Percentiles rank a stretch among this genome's conserved stretches.
These are phyloP conservation scores for Flabesymbios commensalis DNA, from an alignment of 2,888 invertebrate genomes.

Conservation along the genomic window DNA sequence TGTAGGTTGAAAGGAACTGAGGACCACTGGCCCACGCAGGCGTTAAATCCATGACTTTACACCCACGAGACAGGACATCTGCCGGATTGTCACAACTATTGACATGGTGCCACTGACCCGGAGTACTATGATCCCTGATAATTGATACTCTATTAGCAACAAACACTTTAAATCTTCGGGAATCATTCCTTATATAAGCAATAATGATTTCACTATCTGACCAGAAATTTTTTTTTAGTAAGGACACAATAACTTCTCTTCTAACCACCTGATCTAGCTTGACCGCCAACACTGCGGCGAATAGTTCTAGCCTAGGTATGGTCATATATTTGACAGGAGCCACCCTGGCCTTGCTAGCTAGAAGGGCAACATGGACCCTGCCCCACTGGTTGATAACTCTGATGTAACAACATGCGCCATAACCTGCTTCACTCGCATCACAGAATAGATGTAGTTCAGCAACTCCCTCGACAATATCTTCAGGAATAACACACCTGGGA, in stretches of 20 bases:
- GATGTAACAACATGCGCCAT: constrained; percentile 29
- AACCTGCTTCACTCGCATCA: constrained; percentile 33
- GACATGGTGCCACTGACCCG: constrained; percentile 39
- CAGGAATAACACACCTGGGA: constrained; percentile 21
- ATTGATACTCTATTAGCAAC: constrained; percentile 37
- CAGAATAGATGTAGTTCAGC: constrained; percentile 35
- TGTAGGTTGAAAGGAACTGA: constrained; percentile 8
- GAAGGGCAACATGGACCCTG: constrained; percentile 27
- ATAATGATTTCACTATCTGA: constrained; percentile 12
- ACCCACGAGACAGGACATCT: constrained; percentile 28
- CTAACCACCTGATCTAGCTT: not conserved
- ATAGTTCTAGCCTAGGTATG: constrained; percentile 11
- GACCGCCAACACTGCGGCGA: too few species aligned
- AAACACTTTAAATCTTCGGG: constrained; percentile 36
- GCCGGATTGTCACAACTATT: constrained; percentile 28
- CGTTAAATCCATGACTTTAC: constrained; percentile 6
- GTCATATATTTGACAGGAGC: constrained; percentile 32
- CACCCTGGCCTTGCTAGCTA: constrained; percentile 34
- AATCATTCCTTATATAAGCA: constrained; percentile 17
- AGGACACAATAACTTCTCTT: constrained; percentile 9
- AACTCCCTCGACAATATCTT: constrained; percentile 19
- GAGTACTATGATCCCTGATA: constrained; percentile 27
- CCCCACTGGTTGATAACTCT: constrained; percentile 16
- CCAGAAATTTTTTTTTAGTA: constrained; percentile 18
- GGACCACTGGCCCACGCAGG: constrained; percentile 11